phyloP scores from a whole-genome alignment of 2,888 invertebrate species.

The Thymelicus acteon region DNA sequence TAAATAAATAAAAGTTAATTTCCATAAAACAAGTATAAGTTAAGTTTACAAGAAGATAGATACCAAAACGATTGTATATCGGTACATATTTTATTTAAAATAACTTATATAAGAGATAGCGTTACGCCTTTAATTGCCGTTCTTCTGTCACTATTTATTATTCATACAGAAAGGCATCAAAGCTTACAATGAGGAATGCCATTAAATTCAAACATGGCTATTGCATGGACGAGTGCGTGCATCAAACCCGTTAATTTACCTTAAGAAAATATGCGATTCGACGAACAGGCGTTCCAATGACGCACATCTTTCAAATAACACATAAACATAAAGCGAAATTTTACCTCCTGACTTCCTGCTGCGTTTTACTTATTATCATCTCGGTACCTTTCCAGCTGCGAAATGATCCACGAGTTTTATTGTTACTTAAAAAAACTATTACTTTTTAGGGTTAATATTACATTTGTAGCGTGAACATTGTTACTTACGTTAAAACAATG shows the following conservation, averaged over 20 bases:
- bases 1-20: too few species aligned
- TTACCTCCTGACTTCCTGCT: slow-evolving; percentile 25
- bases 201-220: slow-evolving; percentile 26
- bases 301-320: slow-evolving; percentile 27
- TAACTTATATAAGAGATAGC: too few species aligned
- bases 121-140: background rate
- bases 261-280: slow-evolving; percentile 25
- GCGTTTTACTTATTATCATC: slow-evolving; percentile 6
- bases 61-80: too few species aligned
- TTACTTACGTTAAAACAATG: too few species aligned
- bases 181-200: slow-evolving; percentile 21
- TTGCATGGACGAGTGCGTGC: slow-evolving; percentile 22
- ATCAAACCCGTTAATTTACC: slow-evolving; percentile 34
- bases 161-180: slow-evolving; percentile 20
- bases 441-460: background rate
- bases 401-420: background rate
- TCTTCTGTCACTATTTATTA: slow-evolving; percentile 6
- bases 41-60: too few species aligned
- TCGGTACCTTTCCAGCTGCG: background rate
- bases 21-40: too few species aligned
- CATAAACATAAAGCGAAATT: slow-evolving; percentile 23
- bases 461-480: background rate
- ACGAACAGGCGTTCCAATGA: slow-evolving; percentile 19
- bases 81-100: too few species aligned
- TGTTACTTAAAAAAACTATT: background rate